Evolutionary conservation across 2,888 invertebrate genomes (phyloP), one percentile per base, ranked within the genome.

Genomic region (Elysia crispata): DNA sequence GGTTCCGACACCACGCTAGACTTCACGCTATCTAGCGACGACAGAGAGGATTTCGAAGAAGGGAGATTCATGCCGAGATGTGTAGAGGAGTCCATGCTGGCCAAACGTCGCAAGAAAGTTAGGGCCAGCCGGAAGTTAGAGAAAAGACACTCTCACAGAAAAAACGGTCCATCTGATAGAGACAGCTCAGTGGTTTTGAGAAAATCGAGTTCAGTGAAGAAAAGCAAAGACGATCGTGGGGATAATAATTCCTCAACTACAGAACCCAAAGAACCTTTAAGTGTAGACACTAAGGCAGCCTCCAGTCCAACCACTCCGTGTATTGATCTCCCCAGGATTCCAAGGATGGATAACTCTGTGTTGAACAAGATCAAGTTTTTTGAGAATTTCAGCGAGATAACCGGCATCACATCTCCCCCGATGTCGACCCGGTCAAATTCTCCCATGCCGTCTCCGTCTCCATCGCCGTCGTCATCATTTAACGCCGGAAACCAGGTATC

Each of bases 321-420:
- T 41, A 67, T 28, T 25, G 18, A 64, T 62, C 23, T 60, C n/a
- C 69, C 57, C 15, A 25, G 41, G 30, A 49, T 67, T 15, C 57
- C 74, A 15, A 20, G 67, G 31, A 74, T 67, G 41, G 60, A 70
- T 49, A 80, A 30, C n/a, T 76, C 70, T 1, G 76, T 80, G 1
- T 69, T 76, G 23, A 80, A 76, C 13, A 76, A 76, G 73, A 62
- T 80, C 41, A 20, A 70, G 13, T 80, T 76, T 31, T 80, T 80
- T 62, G 80, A 80, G 69, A 76, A 11, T 0, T 74, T 20, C 41
- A 28, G 15, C 8, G 67, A 66, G 1, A 41, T 41, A 3, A 6
- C 41, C 11, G 41, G 41, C 41, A 11, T 41, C 41, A 41, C 41
- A 3, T 41, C 41, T 41, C 41, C 41, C 5, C 41, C 41, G 5